Conservation (phyloP, 2,113 vertebrate genomes). For the Festucalex cinctus region DNA sequence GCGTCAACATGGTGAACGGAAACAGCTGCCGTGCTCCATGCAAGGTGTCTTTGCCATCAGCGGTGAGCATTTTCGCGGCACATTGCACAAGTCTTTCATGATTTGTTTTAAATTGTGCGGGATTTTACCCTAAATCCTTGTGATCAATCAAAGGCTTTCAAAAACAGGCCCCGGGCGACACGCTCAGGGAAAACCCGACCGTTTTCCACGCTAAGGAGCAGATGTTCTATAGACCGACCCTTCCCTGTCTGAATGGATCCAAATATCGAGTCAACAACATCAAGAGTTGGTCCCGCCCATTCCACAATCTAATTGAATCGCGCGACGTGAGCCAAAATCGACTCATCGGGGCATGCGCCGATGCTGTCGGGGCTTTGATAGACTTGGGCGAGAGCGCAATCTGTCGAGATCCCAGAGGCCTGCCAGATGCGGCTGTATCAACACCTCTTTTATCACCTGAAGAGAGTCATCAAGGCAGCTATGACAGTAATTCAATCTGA, state of each 20-base stretch:
- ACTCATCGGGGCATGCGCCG: conserved; percentile 28
- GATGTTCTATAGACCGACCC: conserved; percentile 24
- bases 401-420: conserved; percentile 55
- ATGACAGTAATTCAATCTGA: conserved; percentile 71
- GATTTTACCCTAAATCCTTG: conserved; percentile 61
- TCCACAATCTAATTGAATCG: conserved; percentile 37
- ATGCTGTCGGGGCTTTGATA: conserved; percentile 46
- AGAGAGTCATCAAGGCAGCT: conserved; percentile 66
- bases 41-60: conserved; percentile 27
- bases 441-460: conserved; percentile 72
- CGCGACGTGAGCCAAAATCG: conserved; percentile 42
- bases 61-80: conserved; percentile 32
- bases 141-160: conserved; percentile 61
- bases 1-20: conserved; percentile 19
- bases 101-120: conserved; percentile 59
- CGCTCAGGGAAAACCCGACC: conserved; percentile 52
- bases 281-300: conserved; percentile 24
- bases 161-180: conserved; percentile 57
- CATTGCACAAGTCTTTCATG: conserved; percentile 41
- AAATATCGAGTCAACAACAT: conserved; percentile 35
- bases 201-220: conserved; percentile 23
- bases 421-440: conserved; percentile 68
- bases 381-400: conserved; percentile 53
- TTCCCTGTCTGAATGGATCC: conserved; percentile 14
- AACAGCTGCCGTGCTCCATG: not conserved